These are phyloP conservation scores for Epizoanthus scotinus DNA, from an alignment of 92 coral and sea anemone species.

Conservation along the genomic window DNA sequence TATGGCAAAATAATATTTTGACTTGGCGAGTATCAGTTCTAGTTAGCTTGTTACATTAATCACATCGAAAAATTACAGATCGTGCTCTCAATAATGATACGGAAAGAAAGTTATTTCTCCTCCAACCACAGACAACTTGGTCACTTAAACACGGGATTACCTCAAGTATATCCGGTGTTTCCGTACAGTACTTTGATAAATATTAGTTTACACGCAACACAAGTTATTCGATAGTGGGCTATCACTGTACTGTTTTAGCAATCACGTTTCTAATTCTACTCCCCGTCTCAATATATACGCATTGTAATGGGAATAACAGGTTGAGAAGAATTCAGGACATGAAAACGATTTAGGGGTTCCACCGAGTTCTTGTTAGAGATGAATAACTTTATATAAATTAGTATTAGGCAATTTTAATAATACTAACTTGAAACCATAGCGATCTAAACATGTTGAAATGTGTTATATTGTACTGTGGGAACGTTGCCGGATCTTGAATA, in stretches of 20 bases:
- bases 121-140: constrained; percentile 36
- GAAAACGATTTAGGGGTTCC: neutral
- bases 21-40: neutral
- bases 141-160: constrained; percentile 39
- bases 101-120: constrained; percentile 26
- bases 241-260: constrained; percentile 18
- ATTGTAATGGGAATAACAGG: neutral
- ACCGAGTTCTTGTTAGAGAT: neutral
- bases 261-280: constrained; percentile 34
- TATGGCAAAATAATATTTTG: neutral
- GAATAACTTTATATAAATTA: neutral
- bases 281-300: neutral
- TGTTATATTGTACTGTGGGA: neutral
- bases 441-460: constrained; percentile 13
- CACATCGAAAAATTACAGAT: neutral
- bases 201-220: constrained; percentile 31
- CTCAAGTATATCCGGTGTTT: constrained; percentile 40
- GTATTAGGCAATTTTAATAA: neutral
- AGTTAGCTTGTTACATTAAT: too few relatives aligned
- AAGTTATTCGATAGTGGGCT: constrained; percentile 16
- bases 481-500: constrained; percentile 10
- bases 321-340: neutral
- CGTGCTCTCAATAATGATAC: constrained; percentile 24
- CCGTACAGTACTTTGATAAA: constrained; percentile 42
- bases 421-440: neutral